Conservation (phyloP, 2,888 invertebrate species). For the Sphinx pinastri region DNA sequence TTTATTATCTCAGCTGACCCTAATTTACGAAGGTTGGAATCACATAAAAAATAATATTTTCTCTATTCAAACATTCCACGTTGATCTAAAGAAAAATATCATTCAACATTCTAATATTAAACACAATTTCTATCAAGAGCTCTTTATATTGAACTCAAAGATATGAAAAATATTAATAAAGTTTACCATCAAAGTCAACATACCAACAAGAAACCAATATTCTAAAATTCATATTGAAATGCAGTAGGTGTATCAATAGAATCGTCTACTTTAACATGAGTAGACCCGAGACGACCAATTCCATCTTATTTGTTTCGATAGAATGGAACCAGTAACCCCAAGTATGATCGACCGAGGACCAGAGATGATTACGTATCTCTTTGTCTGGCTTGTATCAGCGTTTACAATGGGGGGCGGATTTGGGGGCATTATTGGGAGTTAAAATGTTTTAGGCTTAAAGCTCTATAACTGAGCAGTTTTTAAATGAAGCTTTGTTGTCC, state of each 20-base stretch:
- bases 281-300: constrained; percentile 1
- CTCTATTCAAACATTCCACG: too few species aligned
- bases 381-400: constrained; percentile 14
- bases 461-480: too few species aligned
- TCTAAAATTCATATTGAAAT: background rate
- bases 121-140: too few species aligned
- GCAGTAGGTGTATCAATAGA: background rate
- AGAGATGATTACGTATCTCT: constrained; percentile 5
- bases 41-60: too few species aligned
- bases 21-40: too few species aligned
- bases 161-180: background rate
- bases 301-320: constrained; percentile 2
- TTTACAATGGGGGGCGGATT: constrained; percentile 4
- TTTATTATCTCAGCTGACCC: too few species aligned
- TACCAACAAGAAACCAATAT: background rate
- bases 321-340: background rate
- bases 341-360: constrained; percentile 15
- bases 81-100: too few species aligned
- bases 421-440: background rate
- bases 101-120: too few species aligned
- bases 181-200: background rate
- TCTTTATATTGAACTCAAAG: too few species aligned
- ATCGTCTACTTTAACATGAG: constrained; percentile 4
- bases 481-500: too few species aligned
- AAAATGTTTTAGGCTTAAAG: background rate